Conservation (phyloP, 2,113 vertebrate genomes). For the Oryzias woworae region DNA sequence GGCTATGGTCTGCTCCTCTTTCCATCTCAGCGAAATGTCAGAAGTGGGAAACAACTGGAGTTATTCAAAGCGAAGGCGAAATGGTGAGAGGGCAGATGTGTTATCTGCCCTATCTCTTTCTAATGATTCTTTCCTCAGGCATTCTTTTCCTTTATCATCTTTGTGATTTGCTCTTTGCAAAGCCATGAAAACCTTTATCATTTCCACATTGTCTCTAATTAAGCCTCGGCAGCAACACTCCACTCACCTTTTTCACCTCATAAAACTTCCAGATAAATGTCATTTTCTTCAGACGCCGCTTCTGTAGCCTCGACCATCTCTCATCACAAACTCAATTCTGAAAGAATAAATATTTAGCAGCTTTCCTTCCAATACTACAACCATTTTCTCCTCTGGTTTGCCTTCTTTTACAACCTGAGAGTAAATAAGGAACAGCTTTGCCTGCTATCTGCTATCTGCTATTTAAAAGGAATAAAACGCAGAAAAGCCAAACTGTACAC, state of each 20-base stretch:
- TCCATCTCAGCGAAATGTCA: neutral
- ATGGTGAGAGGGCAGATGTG: neutral
- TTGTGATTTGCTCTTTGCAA: neutral
- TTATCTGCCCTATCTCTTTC: neutral
- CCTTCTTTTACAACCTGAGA: too few species aligned
- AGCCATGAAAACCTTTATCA: neutral
- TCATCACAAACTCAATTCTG: neutral
- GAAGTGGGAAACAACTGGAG: neutral
- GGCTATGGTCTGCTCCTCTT: conserved; percentile 1
- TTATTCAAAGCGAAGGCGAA: conserved; percentile 13
- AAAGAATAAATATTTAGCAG: neutral
- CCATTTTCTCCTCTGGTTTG: too few species aligned
- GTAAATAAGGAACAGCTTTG: too few species aligned
- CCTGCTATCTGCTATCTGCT: too few species aligned
- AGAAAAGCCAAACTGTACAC: too few species aligned
- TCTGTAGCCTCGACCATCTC: neutral
- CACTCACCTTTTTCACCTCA: conserved; percentile 8
- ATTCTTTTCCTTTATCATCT: neutral
- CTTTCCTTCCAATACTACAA: neutral
- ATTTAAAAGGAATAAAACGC: too few species aligned
- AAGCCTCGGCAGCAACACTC: neutral
- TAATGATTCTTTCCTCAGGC: conserved; percentile 3
- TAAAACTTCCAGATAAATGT: conserved; percentile 16
- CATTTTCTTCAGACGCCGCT: conserved; percentile 6
- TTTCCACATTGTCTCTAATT: conserved; percentile 16